Evolutionary conservation across 2,888 invertebrate species (phyloP).

Genomic region (Andrena bicolor): DNA sequence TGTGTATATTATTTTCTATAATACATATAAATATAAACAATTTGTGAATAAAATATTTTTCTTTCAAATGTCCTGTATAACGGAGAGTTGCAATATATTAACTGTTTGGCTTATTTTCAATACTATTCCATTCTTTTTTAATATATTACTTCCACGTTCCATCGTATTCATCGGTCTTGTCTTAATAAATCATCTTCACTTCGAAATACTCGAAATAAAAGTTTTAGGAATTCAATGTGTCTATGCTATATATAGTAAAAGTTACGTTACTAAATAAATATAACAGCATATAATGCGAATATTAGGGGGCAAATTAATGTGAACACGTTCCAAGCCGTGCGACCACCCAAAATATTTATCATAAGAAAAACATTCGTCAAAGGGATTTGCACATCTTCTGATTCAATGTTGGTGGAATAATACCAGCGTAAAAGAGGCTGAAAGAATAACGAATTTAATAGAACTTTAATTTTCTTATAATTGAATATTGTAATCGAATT

Average conservation of each 20-base stretch:
- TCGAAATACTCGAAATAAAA: constrained; percentile 9
- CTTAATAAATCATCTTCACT: constrained; percentile 3
- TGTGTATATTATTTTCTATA: constrained; percentile 23
- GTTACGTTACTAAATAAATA: constrained; percentile 18
- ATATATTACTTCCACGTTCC: constrained; percentile 16
- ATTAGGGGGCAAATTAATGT: constrained; percentile 7
- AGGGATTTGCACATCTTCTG: no score
- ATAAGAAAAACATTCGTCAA: no score
- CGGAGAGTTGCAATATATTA: constrained; percentile 13
- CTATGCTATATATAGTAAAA: background rate
- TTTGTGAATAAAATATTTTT: constrained; percentile 35
- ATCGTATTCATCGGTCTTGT: constrained; percentile 4
- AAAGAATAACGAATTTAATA: no score
- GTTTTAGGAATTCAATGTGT: background rate
- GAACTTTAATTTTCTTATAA: no score
- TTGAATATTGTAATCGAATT: no score
- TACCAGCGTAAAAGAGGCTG: no score
- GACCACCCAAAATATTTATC: no score
- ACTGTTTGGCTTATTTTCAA: constrained; percentile 33
- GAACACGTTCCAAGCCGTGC: no score
- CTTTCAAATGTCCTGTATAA: constrained; percentile 7
- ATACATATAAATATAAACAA: constrained; percentile 31
- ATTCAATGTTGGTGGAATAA: no score
- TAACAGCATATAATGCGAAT: constrained; percentile 28
- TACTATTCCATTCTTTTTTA: constrained; percentile 15